phyloP scores from a whole-genome alignment of 2,888 invertebrate genomes.

The Zele albiditarsus region DNA sequence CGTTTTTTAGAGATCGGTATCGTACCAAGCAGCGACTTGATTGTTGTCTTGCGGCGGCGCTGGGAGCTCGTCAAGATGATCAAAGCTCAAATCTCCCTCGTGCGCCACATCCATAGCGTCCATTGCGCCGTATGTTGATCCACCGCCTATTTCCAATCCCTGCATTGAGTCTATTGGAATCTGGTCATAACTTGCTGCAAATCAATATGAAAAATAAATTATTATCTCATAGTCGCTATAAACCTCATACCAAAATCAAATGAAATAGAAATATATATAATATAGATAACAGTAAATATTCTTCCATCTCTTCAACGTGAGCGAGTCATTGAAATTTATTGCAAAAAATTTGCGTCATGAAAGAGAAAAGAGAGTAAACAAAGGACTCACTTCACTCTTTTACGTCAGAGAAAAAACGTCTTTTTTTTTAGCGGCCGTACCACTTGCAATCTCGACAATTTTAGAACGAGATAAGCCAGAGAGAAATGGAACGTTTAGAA shows the following conservation, averaged over 20 bases:
- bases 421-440: neutral
- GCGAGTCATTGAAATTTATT: neutral
- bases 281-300: neutral
- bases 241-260: neutral
- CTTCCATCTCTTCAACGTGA: neutral
- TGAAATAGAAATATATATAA: neutral
- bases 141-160: conserved; percentile 91
- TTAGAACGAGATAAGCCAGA: conserved; percentile 39
- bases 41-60: conserved; percentile 92
- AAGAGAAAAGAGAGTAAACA: neutral
- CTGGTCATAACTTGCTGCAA: conserved; percentile 91
- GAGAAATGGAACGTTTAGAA: conserved; percentile 46
- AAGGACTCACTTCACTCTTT: conserved; percentile 12
- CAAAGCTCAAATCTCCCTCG: conserved; percentile 84
- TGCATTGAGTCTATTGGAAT: conserved; percentile 98
- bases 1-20: conserved; percentile 88
- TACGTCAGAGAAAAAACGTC: conserved; percentile 1
- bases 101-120: conserved; percentile 90
- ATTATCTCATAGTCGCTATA: neutral
- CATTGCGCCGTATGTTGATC: conserved; percentile 85
- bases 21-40: conserved; percentile 97
- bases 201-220: conserved; percentile 7
- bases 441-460: conserved; percentile 19
- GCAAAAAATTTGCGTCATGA: conserved; percentile 5
- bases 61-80: conserved; percentile 83